Evolutionary conservation across 1,140 invertebrate genomes (phyloP), one percentile per base, ranked within the genome.

Genomic region (Sogatella furcifera): DNA sequence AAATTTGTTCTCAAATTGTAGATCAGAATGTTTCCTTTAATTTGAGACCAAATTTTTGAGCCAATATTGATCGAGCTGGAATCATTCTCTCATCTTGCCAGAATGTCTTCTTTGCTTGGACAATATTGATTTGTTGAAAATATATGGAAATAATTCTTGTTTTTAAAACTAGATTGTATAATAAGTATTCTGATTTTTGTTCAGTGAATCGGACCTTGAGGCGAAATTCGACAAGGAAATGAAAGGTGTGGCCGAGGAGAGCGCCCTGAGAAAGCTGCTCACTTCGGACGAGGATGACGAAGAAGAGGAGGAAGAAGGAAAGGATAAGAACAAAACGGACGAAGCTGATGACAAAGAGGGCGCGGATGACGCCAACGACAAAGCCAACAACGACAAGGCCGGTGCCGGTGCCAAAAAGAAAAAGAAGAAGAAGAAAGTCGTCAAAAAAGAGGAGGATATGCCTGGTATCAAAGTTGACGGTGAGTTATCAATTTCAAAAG

Each of bases 271-370:
- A 63, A 90, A 93, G 72, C 77, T 97, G 14, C 79, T 95, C 14
- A 88, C 85, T 2, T 96, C 92, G 0, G 93, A 95, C 67, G 92
- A 92, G 68, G 90, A 93, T 54, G 87, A 88, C 13, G 90, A 94
- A 41, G 86, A 91, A 24, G 89, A 92, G 61, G 81, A 86, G 59
- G 90, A 92, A 68, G 89, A 92, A 57, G 86, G 88, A 14, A 89
- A 91, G 38, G 88, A 90, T 62, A 81, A 86, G 60, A 61, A 34
- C 34, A 65, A 60, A 21, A 28, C 28, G 28, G 59, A 38, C 38
- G 65, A 60, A 22, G 38, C 19, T 42, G 59, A 64, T 53, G 52
- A 68, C 43, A 62, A 59, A 13, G 42, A 44, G 2, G 76, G 78
- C n/a, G 77, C 78, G 57, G 77, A 82, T 28, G 72, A 73, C 24